These are phyloP conservation scores for Thaumatotibia leucotreta DNA, from an alignment of 1,140 invertebrate species.

Conservation along the genomic window DNA sequence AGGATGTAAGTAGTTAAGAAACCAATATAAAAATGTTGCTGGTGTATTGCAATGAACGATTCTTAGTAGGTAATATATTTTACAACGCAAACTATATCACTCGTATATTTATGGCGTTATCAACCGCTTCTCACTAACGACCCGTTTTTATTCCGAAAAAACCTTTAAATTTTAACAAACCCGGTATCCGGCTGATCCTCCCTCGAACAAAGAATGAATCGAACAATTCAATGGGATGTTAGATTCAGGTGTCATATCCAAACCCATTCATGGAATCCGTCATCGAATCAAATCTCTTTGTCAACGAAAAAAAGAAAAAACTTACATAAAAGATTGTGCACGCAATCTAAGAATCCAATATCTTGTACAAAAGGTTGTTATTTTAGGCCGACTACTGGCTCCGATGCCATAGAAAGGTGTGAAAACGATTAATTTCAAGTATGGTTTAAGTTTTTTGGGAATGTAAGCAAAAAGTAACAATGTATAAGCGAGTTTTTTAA, in stretches of 20 bases:
- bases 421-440: constrained; percentile 21
- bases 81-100: not conserved
- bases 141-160: constrained; percentile 3
- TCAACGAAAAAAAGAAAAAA: constrained; percentile 39
- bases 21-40: too few species aligned
- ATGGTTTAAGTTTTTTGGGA: not conserved
- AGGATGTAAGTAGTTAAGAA: too few species aligned
- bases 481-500: not conserved
- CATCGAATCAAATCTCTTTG: constrained; percentile 58
- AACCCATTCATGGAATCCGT: constrained; percentile 55
- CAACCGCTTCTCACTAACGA: not conserved
- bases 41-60: too few species aligned
- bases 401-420: constrained; percentile 26
- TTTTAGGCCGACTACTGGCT: constrained; percentile 57
- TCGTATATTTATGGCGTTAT: not conserved
- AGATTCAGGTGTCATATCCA: constrained; percentile 68
- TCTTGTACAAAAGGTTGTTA: constrained; percentile 55
- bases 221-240: constrained; percentile 48
- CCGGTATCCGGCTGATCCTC: constrained; percentile 7
- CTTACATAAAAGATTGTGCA: constrained; percentile 50
- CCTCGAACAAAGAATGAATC: constrained; percentile 40
- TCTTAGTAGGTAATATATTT: not conserved
- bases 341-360: constrained; percentile 65
- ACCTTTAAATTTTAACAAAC: constrained; percentile 10
- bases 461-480: not conserved